These are phyloP conservation scores for Brenthis hecate DNA, from an alignment of 2,888 invertebrate species.

Conservation along the genomic window DNA sequence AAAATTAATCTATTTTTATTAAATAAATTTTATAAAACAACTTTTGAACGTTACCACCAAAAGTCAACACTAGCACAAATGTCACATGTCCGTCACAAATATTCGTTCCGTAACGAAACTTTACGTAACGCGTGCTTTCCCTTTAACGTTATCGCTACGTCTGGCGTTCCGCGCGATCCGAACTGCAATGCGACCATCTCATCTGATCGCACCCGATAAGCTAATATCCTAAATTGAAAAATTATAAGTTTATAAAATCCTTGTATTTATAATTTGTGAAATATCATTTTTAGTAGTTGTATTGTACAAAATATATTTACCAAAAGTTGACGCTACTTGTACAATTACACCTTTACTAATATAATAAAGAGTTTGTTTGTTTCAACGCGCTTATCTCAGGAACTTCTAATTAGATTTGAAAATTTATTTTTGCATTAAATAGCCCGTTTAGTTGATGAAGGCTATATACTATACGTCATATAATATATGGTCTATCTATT, in stretches of 20 bases:
- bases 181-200: conserved; percentile 73
- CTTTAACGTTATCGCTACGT: conserved; percentile 66
- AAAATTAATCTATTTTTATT: too few species aligned
- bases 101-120: conserved; percentile 11
- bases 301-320: neutral
- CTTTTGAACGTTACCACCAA: conserved; percentile 10
- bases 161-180: conserved; percentile 63
- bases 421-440: too few species aligned
- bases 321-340: neutral
- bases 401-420: too few species aligned
- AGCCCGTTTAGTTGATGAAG: too few species aligned
- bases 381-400: too few species aligned
- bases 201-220: conserved; percentile 29
- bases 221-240: conserved; percentile 16
- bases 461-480: too few species aligned
- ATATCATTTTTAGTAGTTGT: neutral
- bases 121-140: conserved; percentile 62
- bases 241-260: neutral
- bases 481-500: too few species aligned
- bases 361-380: too few species aligned
- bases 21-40: too few species aligned
- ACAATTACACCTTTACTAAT: neutral
- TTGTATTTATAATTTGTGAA: neutral
- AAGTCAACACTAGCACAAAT: conserved; percentile 25
- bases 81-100: conserved; percentile 19